A percentile compares a stretch with the other conserved stretches of the same genome.
These are phyloP conservation scores for Gibbula magus DNA, from an alignment of 2,888 invertebrate genomes.

Conservation along the genomic window DNA sequence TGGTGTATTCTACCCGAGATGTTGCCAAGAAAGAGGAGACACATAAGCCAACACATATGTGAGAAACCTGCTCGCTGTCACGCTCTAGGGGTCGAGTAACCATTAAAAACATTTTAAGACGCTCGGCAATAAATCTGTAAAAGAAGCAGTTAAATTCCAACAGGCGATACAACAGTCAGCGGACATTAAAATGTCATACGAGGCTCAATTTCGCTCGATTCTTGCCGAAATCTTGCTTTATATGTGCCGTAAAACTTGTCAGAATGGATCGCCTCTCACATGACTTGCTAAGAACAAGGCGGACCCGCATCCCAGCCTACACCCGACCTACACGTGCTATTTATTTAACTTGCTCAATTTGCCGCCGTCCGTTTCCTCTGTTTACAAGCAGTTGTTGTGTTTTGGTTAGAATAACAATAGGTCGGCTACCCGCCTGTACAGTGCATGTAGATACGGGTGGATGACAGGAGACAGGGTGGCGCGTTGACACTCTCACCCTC, in stretches of 20 bases:
- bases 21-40: too few relatives aligned
- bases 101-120: neutral
- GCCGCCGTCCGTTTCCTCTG: neutral
- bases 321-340: neutral
- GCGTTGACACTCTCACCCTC: neutral
- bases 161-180: neutral
- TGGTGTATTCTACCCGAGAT: too few relatives aligned
- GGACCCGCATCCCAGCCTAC: neutral
- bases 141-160: neutral
- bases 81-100: neutral
- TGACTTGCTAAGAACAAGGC: neutral
- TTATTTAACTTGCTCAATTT: neutral
- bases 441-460: neutral
- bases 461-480: neutral
- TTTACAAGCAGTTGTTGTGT: constrained; percentile 8
- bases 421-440: neutral
- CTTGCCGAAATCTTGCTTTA: neutral
- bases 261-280: neutral
- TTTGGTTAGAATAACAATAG: neutral
- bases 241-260: neutral
- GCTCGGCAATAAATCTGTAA: neutral
- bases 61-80: too few relatives aligned
- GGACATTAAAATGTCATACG: neutral
- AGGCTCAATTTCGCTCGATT: neutral
- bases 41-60: too few relatives aligned